These are phyloP conservation scores for Synanthedon andrenaeformis DNA, from an alignment of 2,888 invertebrate species.

Conservation along the genomic window DNA sequence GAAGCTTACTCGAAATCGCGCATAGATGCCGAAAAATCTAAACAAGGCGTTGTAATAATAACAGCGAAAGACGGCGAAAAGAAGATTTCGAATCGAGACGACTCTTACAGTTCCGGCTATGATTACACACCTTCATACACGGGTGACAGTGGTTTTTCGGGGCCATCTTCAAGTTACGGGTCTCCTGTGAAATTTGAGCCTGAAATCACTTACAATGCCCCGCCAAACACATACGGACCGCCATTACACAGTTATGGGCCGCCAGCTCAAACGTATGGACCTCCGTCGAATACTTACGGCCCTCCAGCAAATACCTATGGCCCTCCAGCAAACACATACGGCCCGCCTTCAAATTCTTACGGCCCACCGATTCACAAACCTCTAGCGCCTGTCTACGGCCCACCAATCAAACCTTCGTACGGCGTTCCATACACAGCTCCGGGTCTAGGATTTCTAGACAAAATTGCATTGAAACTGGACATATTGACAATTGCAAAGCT, in stretches of 20 bases:
- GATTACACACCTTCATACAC: slow-evolving; percentile 53
- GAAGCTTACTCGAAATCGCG: slow-evolving; percentile 73
- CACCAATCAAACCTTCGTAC: slow-evolving; percentile 55
- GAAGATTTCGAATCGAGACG: slow-evolving; percentile 57
- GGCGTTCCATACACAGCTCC: slow-evolving; percentile 71
- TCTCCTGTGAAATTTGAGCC: slow-evolving; percentile 39
- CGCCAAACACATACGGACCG: slow-evolving; percentile 41
- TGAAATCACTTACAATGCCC: slow-evolving; percentile 41
- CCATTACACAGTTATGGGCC: slow-evolving; percentile 34
- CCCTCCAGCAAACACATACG: slow-evolving; percentile 37
- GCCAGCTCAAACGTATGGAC: slow-evolving; percentile 38
- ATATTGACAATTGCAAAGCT: slow-evolving; percentile 81
- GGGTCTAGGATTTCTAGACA: slow-evolving; percentile 70
- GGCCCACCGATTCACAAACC: slow-evolving; percentile 45
- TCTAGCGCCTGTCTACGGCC: slow-evolving; percentile 47
- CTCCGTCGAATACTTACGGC: slow-evolving; percentile 40
- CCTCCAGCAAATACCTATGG: slow-evolving; percentile 53
- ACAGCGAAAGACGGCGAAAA: slow-evolving; percentile 62
- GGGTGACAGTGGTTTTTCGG: slow-evolving; percentile 34
- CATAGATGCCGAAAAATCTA: slow-evolving; percentile 57
- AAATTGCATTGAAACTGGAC: slow-evolving; percentile 77
- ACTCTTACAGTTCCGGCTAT: slow-evolving; percentile 51
- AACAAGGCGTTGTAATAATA: slow-evolving; percentile 53
- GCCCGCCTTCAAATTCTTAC: slow-evolving; percentile 38
- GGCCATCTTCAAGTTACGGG: slow-evolving; percentile 29